phyloP scores from a whole-genome alignment of 2,113 vertebrate genomes.

The Bufo bufo region DNA sequence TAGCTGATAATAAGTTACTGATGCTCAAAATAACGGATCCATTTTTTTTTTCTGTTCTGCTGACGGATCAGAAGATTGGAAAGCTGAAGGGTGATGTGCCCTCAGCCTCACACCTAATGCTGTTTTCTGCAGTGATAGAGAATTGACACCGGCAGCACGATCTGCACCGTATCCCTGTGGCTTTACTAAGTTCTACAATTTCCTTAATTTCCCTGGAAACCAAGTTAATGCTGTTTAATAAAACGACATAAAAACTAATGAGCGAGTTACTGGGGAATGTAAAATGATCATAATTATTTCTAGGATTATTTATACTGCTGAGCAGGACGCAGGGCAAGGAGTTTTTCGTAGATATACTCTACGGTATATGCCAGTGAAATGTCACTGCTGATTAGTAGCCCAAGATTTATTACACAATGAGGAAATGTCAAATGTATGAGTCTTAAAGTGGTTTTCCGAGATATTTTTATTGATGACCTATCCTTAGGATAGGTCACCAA shows the following conservation, averaged over 20 bases:
- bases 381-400: neutral
- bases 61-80: no score
- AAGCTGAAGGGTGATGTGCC: no score
- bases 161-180: neutral
- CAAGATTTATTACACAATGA: neutral
- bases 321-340: neutral
- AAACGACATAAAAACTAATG: neutral
- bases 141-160: neutral
- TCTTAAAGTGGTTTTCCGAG: no score
- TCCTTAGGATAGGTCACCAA: no score
- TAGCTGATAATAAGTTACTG: no score
- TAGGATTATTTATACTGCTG: neutral
- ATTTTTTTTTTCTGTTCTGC: no score
- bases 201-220: neutral
- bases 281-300: neutral
- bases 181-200: constrained; percentile 2
- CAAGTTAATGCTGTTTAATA: neutral
- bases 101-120: neutral
- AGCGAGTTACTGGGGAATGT: neutral
- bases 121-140: neutral
- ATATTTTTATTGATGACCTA: no score
- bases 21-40: no score
- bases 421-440: no score
- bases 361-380: neutral
- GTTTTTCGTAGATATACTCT: neutral